Evolutionary conservation across 2,797 vertebrate species (phyloP).

Genomic region (Labeo calbasu): DNA sequence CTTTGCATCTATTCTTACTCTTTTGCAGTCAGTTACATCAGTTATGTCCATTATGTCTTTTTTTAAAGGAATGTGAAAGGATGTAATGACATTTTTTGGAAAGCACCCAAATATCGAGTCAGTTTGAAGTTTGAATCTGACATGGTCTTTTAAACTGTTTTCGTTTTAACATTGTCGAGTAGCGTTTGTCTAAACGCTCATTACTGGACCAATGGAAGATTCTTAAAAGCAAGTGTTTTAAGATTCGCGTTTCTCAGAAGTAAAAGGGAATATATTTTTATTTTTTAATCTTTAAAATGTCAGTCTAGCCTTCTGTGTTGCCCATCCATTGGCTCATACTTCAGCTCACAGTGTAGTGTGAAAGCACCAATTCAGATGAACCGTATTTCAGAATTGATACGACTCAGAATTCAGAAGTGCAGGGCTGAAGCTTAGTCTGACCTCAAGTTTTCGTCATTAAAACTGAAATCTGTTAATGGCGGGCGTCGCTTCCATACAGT

Average conservation of each 20-base stretch:
- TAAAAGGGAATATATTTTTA: constrained; percentile 38
- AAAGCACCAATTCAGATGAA: constrained; percentile 18
- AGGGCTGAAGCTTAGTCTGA: neutral
- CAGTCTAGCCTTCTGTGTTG: neutral
- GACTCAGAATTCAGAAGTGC: constrained; percentile 31
- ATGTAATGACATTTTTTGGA: constrained; percentile 45
- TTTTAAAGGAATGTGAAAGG: constrained; percentile 65
- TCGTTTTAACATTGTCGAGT: constrained; percentile 33
- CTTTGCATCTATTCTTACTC: neutral
- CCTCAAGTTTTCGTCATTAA: neutral
- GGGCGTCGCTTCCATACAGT: constrained; percentile 3
- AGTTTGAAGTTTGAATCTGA: constrained; percentile 39
- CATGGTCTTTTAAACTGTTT: constrained; percentile 4
- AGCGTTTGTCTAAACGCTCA: constrained; percentile 58
- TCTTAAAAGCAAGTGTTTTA: constrained; percentile 17
- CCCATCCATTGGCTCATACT: neutral
- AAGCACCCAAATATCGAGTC: constrained; percentile 36
- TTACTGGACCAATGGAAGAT: constrained; percentile 71
- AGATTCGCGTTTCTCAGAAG: neutral
- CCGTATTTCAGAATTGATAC: constrained; percentile 14
- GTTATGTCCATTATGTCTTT: neutral
- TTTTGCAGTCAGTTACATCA: neutral
- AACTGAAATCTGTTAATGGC: neutral
- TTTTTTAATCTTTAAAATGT: neutral
- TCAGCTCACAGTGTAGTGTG: neutral